phyloP scores from a whole-genome alignment of 2,888 invertebrate genomes.

The Podotricha telesiphe region DNA sequence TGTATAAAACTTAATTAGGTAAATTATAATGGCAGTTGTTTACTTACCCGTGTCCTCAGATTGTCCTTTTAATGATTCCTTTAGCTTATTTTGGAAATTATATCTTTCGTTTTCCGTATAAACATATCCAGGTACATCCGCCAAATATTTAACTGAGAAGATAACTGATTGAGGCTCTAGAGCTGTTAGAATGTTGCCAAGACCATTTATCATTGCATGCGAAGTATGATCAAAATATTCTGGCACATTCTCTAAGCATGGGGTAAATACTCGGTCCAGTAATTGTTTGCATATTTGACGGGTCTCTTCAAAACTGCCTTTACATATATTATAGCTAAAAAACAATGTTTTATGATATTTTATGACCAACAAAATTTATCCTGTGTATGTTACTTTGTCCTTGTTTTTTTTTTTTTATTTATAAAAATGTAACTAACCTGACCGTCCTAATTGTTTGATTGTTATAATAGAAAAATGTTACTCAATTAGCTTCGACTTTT shows the following conservation, averaged over 20 bases:
- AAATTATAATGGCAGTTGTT: not conserved
- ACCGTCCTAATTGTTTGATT: too few species aligned
- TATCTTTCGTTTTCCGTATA: constrained; percentile 53
- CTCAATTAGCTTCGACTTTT: too few species aligned
- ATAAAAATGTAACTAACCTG: too few species aligned
- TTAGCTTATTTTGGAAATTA: constrained; percentile 44
- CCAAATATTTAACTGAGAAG: constrained; percentile 76
- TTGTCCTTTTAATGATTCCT: constrained; percentile 43
- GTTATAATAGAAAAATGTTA: too few species aligned
- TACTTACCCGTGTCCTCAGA: constrained; percentile 47
- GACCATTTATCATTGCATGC: constrained; percentile 81
- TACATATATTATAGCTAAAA: constrained; percentile 86
- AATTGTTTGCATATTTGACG: constrained; percentile 79
- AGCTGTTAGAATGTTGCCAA: constrained; percentile 85
- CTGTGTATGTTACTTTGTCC: too few species aligned
- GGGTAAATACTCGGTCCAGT: constrained; percentile 81
- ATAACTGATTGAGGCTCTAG: constrained; percentile 69
- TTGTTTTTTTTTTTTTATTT: too few species aligned
- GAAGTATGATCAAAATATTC: constrained; percentile 85
- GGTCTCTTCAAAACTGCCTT: constrained; percentile 82
- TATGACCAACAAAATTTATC: too few species aligned
- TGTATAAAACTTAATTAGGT: too few species aligned
- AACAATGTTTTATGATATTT: not conserved
- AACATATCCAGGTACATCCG: constrained; percentile 75
- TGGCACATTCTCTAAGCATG: constrained; percentile 77